These are phyloP conservation scores for Agelastica alni DNA, from an alignment of 2,888 invertebrate genomes.

Conservation along the genomic window DNA sequence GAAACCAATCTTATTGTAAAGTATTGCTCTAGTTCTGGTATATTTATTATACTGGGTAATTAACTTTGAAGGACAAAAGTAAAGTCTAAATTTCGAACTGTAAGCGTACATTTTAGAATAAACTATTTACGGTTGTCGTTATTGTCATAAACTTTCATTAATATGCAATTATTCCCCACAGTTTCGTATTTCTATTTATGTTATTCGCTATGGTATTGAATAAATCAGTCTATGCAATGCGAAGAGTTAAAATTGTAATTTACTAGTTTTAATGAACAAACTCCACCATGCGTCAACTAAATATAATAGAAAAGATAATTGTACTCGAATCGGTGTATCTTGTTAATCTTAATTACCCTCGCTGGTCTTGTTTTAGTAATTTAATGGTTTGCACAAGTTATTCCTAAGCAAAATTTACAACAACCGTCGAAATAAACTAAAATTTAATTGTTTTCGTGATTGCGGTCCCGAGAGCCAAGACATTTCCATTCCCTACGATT, in stretches of 20 bases:
- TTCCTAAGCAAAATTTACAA: conserved; percentile 15
- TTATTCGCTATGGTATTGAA: neutral
- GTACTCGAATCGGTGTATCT: conserved; percentile 16
- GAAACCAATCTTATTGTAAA: no score
- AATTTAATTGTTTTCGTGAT: conserved; percentile 20
- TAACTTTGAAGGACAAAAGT: no score
- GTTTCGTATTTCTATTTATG: no score
- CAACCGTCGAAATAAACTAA: conserved; percentile 17
- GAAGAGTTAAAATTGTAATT: conserved; percentile 3
- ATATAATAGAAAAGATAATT: conserved; percentile 21
- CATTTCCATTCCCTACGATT: no score
- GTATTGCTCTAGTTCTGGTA: no score
- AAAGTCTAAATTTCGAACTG: no score
- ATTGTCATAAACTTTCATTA: no score
- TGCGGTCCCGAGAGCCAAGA: no score
- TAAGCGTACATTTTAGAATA: no score
- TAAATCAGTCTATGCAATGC: neutral
- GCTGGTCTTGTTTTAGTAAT: conserved; percentile 23
- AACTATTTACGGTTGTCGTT: no score
- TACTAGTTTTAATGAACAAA: conserved; percentile 18
- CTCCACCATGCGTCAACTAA: conserved; percentile 5
- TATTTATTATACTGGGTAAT: no score
- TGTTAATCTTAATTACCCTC: conserved; percentile 25
- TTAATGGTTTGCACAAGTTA: conserved; percentile 22
- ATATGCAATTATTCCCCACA: no score